A percentile compares a stretch with the other conserved stretches of the same genome.
Evolutionary conservation across 2,888 invertebrate species (phyloP).

Genomic region (Oscheius sp.): DNA sequence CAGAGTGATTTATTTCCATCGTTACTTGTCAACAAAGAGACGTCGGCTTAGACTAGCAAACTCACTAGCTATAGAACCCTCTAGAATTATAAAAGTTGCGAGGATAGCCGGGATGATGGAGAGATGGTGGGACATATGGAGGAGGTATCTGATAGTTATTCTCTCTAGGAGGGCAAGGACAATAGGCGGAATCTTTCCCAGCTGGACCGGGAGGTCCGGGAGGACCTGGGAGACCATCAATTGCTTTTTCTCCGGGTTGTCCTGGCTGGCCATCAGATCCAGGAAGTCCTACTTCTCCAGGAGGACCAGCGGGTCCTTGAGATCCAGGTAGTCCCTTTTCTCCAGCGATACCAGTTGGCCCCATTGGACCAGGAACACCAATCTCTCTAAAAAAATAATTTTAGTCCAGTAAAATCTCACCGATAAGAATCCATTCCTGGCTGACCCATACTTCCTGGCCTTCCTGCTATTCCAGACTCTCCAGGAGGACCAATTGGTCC

Average conservation of each 20-base stretch:
- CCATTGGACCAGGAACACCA: not conserved
- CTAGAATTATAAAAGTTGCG: no score
- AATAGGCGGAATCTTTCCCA: not conserved
- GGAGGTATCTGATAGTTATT: not conserved
- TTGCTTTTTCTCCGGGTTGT: not conserved
- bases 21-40: no score
- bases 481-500: constrained; percentile 2
- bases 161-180: constrained; percentile 8
- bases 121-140: not conserved
- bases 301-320: not conserved
- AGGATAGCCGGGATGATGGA: no score
- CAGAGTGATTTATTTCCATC: no score
- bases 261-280: not conserved
- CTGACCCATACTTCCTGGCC: no score
- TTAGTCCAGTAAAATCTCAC: not conserved
- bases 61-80: no score
- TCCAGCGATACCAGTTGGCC: not conserved
- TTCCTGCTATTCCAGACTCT: not conserved
- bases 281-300: not conserved
- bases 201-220: not conserved
- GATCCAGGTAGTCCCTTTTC: not conserved
- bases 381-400: constrained; percentile 10
- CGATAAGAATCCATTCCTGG: constrained; percentile 2
- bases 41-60: no score
- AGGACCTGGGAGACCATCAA: not conserved